These are phyloP conservation scores for Sparus aurata DNA, from an alignment of 2,797 vertebrate species.

Conservation along the genomic window DNA sequence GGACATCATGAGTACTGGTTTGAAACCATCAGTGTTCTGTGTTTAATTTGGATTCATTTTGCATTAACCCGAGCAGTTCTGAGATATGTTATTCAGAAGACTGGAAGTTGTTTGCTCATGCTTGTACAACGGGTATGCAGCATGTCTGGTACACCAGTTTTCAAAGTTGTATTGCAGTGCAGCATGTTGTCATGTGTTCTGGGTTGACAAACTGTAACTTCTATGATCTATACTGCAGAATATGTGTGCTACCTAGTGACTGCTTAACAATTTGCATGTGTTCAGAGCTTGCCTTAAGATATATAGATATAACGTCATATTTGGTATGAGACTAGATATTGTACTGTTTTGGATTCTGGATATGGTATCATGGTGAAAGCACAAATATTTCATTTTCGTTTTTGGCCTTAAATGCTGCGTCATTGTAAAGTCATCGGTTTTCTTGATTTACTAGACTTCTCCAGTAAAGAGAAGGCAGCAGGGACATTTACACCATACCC, in stretches of 20 bases:
- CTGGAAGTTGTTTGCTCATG: neutral
- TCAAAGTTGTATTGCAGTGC: neutral
- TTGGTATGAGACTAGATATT: neutral
- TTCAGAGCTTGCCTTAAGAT: neutral
- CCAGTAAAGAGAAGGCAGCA: neutral
- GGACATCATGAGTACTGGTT: neutral
- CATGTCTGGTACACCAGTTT: neutral
- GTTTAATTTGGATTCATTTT: neutral
- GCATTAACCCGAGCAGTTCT: neutral
- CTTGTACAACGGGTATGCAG: neutral
- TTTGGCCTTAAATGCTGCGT: neutral
- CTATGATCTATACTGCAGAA: neutral
- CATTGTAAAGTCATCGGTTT: neutral
- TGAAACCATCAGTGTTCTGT: neutral
- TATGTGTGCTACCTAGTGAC: neutral
- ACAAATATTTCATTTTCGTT: neutral
- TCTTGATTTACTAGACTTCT: neutral
- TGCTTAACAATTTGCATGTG: slow-evolving; percentile 1
- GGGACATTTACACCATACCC: neutral
- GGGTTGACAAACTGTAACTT: neutral
- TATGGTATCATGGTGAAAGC: neutral
- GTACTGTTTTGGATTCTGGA: neutral
- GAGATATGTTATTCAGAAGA: too few relatives aligned
- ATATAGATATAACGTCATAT: neutral
- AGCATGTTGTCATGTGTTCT: slow-evolving; percentile 14